These are phyloP conservation scores for Zingel zingel DNA, from an alignment of 2,113 vertebrate species.

Conservation along the genomic window DNA sequence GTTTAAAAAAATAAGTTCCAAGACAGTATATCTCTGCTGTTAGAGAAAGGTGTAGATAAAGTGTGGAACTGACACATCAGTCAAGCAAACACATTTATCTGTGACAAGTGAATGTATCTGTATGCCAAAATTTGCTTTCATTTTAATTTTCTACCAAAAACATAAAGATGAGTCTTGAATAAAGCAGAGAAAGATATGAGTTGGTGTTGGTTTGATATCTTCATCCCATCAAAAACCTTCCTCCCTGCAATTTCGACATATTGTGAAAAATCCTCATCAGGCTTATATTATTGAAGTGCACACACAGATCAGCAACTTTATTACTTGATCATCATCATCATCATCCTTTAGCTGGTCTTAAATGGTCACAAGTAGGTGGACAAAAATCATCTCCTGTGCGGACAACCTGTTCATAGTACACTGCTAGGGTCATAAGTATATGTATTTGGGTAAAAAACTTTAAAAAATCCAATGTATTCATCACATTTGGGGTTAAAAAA, in stretches of 20 bases:
- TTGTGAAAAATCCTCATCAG: not conserved
- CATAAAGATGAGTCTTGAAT: conserved; percentile 66
- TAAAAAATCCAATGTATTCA: not conserved
- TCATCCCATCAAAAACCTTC: not conserved
- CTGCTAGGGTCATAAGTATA: not conserved
- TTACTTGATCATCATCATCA: not conserved
- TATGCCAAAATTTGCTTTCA: conserved; percentile 86
- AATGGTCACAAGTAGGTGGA: not conserved
- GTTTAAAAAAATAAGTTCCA: conserved; percentile 36
- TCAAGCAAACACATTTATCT: conserved; percentile 74
- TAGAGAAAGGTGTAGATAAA: conserved; percentile 61
- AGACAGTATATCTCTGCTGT: conserved; percentile 63
- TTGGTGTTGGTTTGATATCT: not conserved
- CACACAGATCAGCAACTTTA: too few species aligned
- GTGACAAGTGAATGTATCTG: conserved; percentile 94
- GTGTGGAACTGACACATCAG: conserved; percentile 72
- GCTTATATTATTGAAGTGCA: too few species aligned
- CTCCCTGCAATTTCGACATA: not conserved
- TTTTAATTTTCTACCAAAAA: conserved; percentile 79
- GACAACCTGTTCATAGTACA: not conserved
- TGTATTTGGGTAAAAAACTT: not conserved
- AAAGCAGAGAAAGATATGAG: conserved; percentile 65
- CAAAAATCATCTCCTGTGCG: not conserved
- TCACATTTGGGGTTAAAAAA: not conserved
- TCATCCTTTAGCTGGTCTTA: not conserved